These are phyloP conservation scores for Suncus etruscus DNA, from an alignment of 2,113 vertebrate genomes.

Conservation along the genomic window DNA sequence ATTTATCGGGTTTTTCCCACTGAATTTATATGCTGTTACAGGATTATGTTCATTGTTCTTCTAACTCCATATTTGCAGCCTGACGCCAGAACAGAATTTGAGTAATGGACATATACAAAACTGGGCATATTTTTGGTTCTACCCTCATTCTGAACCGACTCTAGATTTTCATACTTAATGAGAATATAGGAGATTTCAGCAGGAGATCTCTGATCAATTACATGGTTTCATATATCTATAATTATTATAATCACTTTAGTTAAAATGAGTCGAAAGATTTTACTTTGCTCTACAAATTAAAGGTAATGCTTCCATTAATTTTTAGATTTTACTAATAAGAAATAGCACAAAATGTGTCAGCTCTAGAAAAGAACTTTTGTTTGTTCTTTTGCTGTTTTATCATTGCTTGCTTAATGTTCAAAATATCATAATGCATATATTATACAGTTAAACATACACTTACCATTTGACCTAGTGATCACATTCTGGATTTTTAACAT, in stretches of 20 bases:
- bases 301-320: not conserved
- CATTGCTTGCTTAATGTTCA: slow-evolving; percentile 46
- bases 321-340: slow-evolving; percentile 46
- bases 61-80: slow-evolving; percentile 24
- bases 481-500: not conserved
- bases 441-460: not conserved
- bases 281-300: slow-evolving; percentile 44
- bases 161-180: not conserved
- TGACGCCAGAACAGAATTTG: slow-evolving; percentile 10
- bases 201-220: slow-evolving; percentile 5
- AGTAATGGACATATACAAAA: not conserved
- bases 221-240: not conserved
- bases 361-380: slow-evolving; percentile 10
- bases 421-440: not conserved
- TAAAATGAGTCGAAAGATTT: slow-evolving; percentile 3
- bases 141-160: not conserved
- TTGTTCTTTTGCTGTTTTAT: slow-evolving; percentile 13
- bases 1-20: not conserved
- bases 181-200: slow-evolving; percentile 18
- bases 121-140: not conserved
- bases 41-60: slow-evolving; percentile 7
- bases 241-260: slow-evolving; percentile 18
- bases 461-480: not conserved
- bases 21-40: slow-evolving; percentile 41
- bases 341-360: not conserved